These are phyloP conservation scores for Lepus townsendii DNA, from an alignment of 2,797 vertebrate species.

Conservation along the genomic window DNA sequence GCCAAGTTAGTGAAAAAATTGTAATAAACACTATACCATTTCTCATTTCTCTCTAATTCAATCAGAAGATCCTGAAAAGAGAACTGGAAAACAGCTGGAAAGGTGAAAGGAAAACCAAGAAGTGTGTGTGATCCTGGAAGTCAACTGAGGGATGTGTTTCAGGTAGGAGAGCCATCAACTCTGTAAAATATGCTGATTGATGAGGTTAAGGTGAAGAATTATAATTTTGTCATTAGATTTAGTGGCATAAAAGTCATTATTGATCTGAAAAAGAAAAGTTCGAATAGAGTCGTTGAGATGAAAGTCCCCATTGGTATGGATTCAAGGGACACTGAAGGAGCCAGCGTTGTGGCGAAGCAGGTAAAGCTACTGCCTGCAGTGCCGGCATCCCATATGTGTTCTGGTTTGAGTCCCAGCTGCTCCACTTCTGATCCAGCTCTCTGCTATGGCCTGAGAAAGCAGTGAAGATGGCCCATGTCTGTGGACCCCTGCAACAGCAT, in stretches of 20 bases:
- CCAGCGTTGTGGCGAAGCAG: too few relatives aligned
- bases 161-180: neutral
- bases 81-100: conserved; percentile 8
- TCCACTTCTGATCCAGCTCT: too few relatives aligned
- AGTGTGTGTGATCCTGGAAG: neutral
- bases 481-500: too few relatives aligned
- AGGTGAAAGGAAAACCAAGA: neutral
- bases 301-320: neutral
- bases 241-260: neutral
- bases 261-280: neutral
- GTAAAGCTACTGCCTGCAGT: too few relatives aligned
- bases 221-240: neutral
- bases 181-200: neutral
- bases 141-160: conserved; percentile 38
- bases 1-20: neutral
- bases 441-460: too few relatives aligned
- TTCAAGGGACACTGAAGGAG: neutral
- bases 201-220: conserved; percentile 18
- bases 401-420: too few relatives aligned
- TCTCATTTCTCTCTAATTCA: conserved; percentile 39
- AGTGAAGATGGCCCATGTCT: too few relatives aligned
- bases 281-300: neutral
- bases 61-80: conserved; percentile 42
- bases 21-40: conserved; percentile 46
- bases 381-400: too few relatives aligned